phyloP scores from a whole-genome alignment of 2,888 invertebrate species.

The Rhamphomyia laevipes region DNA sequence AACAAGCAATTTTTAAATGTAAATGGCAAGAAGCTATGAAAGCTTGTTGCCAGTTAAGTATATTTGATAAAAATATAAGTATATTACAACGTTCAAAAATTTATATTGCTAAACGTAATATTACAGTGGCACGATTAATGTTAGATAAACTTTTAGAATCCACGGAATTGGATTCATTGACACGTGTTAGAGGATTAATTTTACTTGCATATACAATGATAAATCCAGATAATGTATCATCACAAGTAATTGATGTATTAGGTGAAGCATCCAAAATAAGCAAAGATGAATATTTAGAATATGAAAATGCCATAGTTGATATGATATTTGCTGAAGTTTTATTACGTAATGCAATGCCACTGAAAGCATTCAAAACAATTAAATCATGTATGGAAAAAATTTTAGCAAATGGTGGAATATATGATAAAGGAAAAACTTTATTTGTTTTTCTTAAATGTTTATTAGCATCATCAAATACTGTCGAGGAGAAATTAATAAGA shows the following conservation, averaged over 20 bases:
- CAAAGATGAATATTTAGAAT: slow-evolving; percentile 62
- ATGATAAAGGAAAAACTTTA: slow-evolving; percentile 65
- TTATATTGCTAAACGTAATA: slow-evolving; percentile 35
- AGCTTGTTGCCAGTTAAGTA: slow-evolving; percentile 54
- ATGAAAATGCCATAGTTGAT: slow-evolving; percentile 60
- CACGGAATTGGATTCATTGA: slow-evolving; percentile 36
- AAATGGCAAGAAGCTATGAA: slow-evolving; percentile 60
- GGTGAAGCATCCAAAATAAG: slow-evolving; percentile 65
- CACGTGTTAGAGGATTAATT: slow-evolving; percentile 53
- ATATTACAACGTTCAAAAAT: slow-evolving; percentile 41
- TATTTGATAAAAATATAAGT: slow-evolving; percentile 55
- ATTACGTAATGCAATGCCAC: slow-evolving; percentile 58
- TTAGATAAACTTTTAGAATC: slow-evolving; percentile 26
- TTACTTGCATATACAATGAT: slow-evolving; percentile 54
- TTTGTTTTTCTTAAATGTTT: slow-evolving; percentile 68
- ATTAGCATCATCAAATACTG: slow-evolving; percentile 49
- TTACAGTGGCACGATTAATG: slow-evolving; percentile 29
- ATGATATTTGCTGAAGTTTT: slow-evolving; percentile 71
- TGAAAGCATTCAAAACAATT: slow-evolving; percentile 59
- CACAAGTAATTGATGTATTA: slow-evolving; percentile 46
- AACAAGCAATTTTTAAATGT: slow-evolving; percentile 37
- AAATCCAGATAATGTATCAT: slow-evolving; percentile 36
- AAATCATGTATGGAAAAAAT: slow-evolving; percentile 57
- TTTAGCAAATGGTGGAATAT: slow-evolving; percentile 68
- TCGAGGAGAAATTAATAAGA: slow-evolving; percentile 39